Conservation (phyloP, 2,113 vertebrate genomes). For the Andinoacara biseriatus region DNA sequence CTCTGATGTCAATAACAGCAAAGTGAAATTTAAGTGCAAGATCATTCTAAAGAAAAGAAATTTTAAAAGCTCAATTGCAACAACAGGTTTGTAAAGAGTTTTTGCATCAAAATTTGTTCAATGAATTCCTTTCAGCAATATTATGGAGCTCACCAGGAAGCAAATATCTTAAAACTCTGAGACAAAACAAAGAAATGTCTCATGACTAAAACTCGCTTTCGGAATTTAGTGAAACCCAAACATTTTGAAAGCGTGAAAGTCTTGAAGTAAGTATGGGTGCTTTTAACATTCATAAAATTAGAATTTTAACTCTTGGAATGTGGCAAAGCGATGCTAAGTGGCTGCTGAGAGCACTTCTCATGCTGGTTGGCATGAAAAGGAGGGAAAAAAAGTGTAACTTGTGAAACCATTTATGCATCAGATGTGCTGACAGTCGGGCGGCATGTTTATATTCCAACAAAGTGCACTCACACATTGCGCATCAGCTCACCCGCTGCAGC, state of each 20-base stretch:
- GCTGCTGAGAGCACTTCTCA: slow-evolving; percentile 33
- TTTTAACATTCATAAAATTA: slow-evolving; percentile 1
- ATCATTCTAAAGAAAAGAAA: too few species aligned
- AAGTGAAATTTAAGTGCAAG: too few species aligned
- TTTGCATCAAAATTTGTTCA: background rate
- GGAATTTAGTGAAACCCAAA: background rate
- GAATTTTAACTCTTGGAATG: slow-evolving; percentile 25
- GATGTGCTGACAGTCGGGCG: slow-evolving; percentile 65
- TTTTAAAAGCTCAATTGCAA: too few species aligned
- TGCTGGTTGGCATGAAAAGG: background rate
- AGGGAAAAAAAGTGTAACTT: background rate
- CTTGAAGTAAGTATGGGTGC: background rate
- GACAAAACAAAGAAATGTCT: background rate
- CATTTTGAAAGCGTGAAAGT: background rate
- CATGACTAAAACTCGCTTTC: background rate
- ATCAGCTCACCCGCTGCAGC: slow-evolving; percentile 56
- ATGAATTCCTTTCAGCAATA: background rate
- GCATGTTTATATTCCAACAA: slow-evolving; percentile 63
- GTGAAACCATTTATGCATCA: slow-evolving; percentile 31
- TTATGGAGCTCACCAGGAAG: background rate
- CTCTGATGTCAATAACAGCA: background rate
- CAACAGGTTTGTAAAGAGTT: too few species aligned
- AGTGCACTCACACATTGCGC: slow-evolving; percentile 63
- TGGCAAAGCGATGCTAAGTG: slow-evolving; percentile 39
- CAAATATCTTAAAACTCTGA: background rate